Evolutionary conservation across 2,797 vertebrate genomes (phyloP).

Genomic region (Coregonus sp.): DNA sequence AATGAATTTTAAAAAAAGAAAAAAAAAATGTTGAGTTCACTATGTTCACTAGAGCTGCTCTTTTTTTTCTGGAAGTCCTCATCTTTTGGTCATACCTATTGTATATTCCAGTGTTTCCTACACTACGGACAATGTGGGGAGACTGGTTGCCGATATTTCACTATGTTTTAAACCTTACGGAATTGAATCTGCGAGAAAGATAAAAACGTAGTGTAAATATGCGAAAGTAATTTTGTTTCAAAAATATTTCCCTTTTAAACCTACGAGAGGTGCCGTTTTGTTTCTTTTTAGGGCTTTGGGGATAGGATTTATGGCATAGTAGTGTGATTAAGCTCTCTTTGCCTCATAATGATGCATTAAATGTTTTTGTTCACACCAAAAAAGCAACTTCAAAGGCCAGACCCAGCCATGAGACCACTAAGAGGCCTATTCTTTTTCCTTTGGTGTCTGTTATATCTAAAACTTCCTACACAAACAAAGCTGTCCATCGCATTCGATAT

Average conservation of each 20-base stretch:
- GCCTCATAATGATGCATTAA: slow-evolving; percentile 24
- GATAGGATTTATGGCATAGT: slow-evolving; percentile 4
- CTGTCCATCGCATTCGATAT: background rate
- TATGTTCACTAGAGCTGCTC: background rate
- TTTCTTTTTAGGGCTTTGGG: background rate
- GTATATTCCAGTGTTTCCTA: background rate
- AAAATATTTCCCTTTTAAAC: slow-evolving; percentile 27
- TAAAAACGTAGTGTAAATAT: slow-evolving; percentile 15
- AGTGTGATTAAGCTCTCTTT: slow-evolving; percentile 16
- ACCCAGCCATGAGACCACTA: background rate
- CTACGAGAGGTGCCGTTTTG: background rate
- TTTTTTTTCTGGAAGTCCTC: background rate
- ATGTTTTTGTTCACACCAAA: slow-evolving; percentile 31
- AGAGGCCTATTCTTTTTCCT: background rate
- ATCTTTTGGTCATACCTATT: background rate
- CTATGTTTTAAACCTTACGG: slow-evolving; percentile 6
- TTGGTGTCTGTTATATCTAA: slow-evolving; percentile 1
- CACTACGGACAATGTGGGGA: background rate
- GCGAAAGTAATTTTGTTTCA: slow-evolving; percentile 22
- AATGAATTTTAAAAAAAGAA: no score
- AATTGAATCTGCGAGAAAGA: slow-evolving; percentile 24
- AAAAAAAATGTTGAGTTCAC: background rate
- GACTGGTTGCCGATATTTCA: slow-evolving; percentile 21
- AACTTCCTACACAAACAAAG: background rate
- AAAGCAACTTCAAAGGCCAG: background rate